Conservation (phyloP, 2,888 invertebrate genomes). For the Idaea biselata region DNA sequence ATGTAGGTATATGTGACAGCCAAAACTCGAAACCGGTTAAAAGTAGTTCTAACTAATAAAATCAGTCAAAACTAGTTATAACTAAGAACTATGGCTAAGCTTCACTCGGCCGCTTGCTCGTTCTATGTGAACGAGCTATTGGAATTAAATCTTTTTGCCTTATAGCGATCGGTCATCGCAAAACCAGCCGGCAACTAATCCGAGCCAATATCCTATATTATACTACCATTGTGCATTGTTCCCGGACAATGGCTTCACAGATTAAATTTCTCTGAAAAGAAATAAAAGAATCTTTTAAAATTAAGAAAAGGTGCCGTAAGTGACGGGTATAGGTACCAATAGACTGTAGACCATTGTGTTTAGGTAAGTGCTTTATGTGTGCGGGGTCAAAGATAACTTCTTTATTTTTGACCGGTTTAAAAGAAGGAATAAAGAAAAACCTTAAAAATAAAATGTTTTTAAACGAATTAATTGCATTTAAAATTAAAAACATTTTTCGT, state of each 20-base stretch:
- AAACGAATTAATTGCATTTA: too few relatives aligned
- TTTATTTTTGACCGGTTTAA: too few relatives aligned
- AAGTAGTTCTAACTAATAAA: too few relatives aligned
- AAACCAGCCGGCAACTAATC: neutral
- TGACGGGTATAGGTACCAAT: neutral
- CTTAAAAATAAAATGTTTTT: too few relatives aligned
- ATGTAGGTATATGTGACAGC: too few relatives aligned
- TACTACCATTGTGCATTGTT: slow-evolving; percentile 21
- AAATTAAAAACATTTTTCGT: too few relatives aligned
- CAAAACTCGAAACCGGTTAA: too few relatives aligned
- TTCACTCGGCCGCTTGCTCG: too few relatives aligned
- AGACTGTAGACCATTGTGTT: neutral
- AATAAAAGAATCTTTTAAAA: slow-evolving; percentile 39
- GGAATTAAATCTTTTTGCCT: neutral
- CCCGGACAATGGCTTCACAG: slow-evolving; percentile 37
- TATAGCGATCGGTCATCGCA: neutral
- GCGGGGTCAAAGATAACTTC: neutral
- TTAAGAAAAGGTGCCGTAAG: slow-evolving; percentile 25
- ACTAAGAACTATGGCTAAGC: too few relatives aligned
- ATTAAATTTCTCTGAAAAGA: slow-evolving; percentile 38
- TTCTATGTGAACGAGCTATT: too few relatives aligned
- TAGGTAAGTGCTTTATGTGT: neutral
- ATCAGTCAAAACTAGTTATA: too few relatives aligned
- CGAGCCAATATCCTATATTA: neutral
- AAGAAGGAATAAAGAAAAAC: too few relatives aligned